Conservation (phyloP, 2,797 vertebrate genomes). For the Neosilurus hyrtlii region DNA sequence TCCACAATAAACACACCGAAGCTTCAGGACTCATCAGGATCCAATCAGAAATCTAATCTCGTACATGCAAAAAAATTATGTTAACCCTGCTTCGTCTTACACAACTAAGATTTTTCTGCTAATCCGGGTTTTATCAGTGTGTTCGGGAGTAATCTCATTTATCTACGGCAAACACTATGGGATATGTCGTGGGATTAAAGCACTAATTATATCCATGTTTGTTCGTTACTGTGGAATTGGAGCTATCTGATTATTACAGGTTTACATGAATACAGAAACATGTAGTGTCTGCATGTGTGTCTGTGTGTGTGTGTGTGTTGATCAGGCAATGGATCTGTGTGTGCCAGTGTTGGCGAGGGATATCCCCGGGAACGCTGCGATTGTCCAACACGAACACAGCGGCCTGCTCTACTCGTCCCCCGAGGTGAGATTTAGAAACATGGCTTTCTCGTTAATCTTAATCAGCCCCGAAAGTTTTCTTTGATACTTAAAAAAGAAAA, state of each 20-base stretch:
- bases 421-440: conserved; percentile 65
- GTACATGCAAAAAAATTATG: neutral
- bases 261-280: neutral
- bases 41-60: conserved; percentile 3
- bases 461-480: neutral
- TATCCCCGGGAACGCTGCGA: conserved; percentile 87
- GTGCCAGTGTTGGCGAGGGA: conserved; percentile 88
- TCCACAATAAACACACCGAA: neutral
- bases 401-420: conserved; percentile 84
- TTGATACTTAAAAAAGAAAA: neutral
- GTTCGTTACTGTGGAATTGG: neutral
- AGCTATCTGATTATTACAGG: conserved; percentile 1
- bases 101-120: neutral
- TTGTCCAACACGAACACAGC: conserved; percentile 80
- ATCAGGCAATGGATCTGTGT: conserved; percentile 90
- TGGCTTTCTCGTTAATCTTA: neutral
- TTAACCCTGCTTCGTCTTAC: neutral
- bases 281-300: conserved; percentile 4
- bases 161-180: conserved; percentile 68
- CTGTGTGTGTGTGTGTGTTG: conserved; percentile 43
- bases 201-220: conserved; percentile 58
- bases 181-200: conserved; percentile 67
- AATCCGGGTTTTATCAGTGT: conserved; percentile 27
- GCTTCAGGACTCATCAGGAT: neutral
- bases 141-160: conserved; percentile 62